These are phyloP conservation scores for Horisme vitalbata DNA, from an alignment of 2,888 invertebrate genomes.

Conservation along the genomic window DNA sequence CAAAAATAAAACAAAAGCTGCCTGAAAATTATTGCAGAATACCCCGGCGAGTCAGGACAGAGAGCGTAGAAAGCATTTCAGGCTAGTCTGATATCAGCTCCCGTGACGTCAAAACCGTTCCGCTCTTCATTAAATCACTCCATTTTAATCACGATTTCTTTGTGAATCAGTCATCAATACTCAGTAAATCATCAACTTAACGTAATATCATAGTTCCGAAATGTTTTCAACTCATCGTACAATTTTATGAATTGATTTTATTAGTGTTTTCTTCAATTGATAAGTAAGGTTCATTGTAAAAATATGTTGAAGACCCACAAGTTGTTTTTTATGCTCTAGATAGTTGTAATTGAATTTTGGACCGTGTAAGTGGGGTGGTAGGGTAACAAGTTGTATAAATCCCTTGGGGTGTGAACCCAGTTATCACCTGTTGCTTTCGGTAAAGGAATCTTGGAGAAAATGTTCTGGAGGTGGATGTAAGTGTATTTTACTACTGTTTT, in stretches of 20 bases:
- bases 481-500: slow-evolving; percentile 36
- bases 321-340: slow-evolving; percentile 56
- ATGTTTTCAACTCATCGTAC: neutral
- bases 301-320: slow-evolving; percentile 56
- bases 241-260: neutral
- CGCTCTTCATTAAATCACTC: slow-evolving; percentile 47
- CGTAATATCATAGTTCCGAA: neutral
- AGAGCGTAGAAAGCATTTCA: slow-evolving; percentile 78
- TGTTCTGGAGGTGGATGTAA: slow-evolving; percentile 75
- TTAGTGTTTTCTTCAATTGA: slow-evolving; percentile 1
- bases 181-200: slow-evolving; percentile 3
- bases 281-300: neutral
- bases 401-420: slow-evolving; percentile 62
- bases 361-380: slow-evolving; percentile 58
- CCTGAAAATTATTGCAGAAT: slow-evolving; percentile 60
- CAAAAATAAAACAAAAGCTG: slow-evolving; percentile 14
- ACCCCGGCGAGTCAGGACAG: slow-evolving; percentile 61
- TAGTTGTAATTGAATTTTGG: slow-evolving; percentile 55
- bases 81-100: slow-evolving; percentile 78
- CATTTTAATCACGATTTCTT: slow-evolving; percentile 42
- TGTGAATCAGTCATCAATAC: slow-evolving; percentile 2
- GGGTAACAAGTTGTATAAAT: slow-evolving; percentile 59
- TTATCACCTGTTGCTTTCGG: slow-evolving; percentile 76
- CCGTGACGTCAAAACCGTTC: slow-evolving; percentile 72
- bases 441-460: slow-evolving; percentile 63